Evolutionary conservation across 1,140 invertebrate species (phyloP).

Genomic region (Sarcophaga bullata): DNA sequence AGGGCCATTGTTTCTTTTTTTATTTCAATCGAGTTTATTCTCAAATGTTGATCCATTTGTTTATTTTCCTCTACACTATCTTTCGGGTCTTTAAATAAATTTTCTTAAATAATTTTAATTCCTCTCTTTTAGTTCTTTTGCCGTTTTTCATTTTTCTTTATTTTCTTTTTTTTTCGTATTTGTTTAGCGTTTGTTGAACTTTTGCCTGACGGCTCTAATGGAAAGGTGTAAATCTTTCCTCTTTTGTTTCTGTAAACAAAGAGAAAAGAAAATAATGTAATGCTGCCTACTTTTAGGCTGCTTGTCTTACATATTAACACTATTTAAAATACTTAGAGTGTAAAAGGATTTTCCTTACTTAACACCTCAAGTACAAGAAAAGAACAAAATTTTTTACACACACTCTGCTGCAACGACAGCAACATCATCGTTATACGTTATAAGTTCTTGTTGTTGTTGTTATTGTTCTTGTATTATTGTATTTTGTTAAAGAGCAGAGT

Average conservation of each 20-base stretch:
- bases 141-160: not conserved
- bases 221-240: not conserved
- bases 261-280: not conserved
- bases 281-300: not conserved
- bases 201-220: not conserved
- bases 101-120: not conserved
- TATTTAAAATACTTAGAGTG: slow-evolving; percentile 37
- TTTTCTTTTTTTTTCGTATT: not conserved
- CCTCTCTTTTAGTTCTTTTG: not conserved
- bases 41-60: no score
- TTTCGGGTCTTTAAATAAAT: no score
- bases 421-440: no score
- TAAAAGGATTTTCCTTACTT: slow-evolving; percentile 31
- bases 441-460: no score
- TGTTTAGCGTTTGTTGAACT: slow-evolving; percentile 21
- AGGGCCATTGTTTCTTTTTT: no score
- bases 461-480: no score
- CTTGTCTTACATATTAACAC: slow-evolving; percentile 36
- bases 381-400: slow-evolving; percentile 23
- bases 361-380: slow-evolving; percentile 34
- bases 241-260: not conserved
- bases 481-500: no score
- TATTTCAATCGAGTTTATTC: no score
- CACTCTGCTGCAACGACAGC: not conserved
- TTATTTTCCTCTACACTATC: no score